Base-by-base conservation (phyloP, 2,888 invertebrate species). In the Chironomus riparius region DNA sequence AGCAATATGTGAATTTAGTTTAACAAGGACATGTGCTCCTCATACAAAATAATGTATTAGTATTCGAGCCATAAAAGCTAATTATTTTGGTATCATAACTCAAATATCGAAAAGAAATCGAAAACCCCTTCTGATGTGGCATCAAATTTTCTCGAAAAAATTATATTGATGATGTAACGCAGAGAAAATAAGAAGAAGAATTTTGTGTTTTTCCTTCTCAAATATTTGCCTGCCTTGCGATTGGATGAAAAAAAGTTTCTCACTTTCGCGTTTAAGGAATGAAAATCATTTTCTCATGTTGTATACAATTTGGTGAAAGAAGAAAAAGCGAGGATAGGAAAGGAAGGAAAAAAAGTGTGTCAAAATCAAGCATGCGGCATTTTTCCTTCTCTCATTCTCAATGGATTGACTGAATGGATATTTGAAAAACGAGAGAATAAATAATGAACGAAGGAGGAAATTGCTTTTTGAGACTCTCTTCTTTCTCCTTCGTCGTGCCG, bases 231-330 rank as follows among this genome's bases (percentile, higher is more conserved):
- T 21, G 74, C 68, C 38, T 47, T 74, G 65, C 48, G 74, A 74
- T 74, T 74, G 74, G 74, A 74, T 22, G 48, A 68, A 74, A 74
- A n/a, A n/a, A 68, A 24, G 28, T 47, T 73, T 73, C 62, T 74
- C 72, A 21, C 74, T 68, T 47, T 38, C 47, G 15, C 68, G 28
- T 68, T 47, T 38, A 47, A 68, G 21, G 68, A 74, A 47, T 21
- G 56, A 56, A 56, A 56, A 70, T 38, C 38, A 56, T 74, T 74
- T 74, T 74, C 74, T 74, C 74, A 22, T 22, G n/a, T n/a, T n/a
- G 21, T 18, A 56, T 56, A 15, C 56, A 10, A 56, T 71, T 71
- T 56, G 18, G 56, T n/a, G 15, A 18, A 38, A n/a, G n/a, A 38
- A 56, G 56, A 56, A 18, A 50, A 18, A 56, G 22, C 6, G 65